Conservation (phyloP, 2,888 invertebrate species). For the Achlya flavicornis region DNA sequence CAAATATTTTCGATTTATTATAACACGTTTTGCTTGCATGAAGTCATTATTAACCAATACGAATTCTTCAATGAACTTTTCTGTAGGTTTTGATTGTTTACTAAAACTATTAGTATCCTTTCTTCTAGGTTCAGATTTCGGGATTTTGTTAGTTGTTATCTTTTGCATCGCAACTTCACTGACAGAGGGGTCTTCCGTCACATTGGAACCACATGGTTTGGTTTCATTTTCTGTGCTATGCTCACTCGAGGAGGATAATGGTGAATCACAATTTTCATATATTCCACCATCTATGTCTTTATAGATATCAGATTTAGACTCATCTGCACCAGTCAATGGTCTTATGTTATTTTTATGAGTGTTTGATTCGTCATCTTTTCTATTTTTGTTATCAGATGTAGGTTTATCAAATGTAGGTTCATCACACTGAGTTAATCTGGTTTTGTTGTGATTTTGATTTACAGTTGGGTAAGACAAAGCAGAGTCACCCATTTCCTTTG, state of each 20-base stretch:
- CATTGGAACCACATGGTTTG: slow-evolving; percentile 18
- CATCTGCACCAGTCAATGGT: too few species aligned
- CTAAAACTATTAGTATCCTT: slow-evolving; percentile 23
- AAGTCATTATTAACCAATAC: background rate
- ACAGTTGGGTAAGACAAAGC: background rate
- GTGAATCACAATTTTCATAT: too few species aligned
- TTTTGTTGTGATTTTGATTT: background rate
- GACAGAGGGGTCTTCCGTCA: slow-evolving; percentile 7
- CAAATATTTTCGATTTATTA: slow-evolving; percentile 46
- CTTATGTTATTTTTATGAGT: too few species aligned
- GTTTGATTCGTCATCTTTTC: too few species aligned
- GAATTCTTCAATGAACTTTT: background rate
- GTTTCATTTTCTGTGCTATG: slow-evolving; percentile 18
- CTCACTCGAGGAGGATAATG: slow-evolving; percentile 14
- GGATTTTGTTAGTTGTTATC: too few species aligned
- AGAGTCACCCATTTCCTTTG: slow-evolving; percentile 12
- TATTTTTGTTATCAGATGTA: too few species aligned
- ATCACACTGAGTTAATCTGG: background rate
- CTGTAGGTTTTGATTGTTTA: background rate
- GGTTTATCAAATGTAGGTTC: too few species aligned
- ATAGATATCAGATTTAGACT: too few species aligned
- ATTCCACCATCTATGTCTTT: too few species aligned
- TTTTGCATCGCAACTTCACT: slow-evolving; percentile 28
- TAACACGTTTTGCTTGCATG: slow-evolving; percentile 13
- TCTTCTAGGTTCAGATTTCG: too few species aligned